These are phyloP conservation scores for Gavialis gangeticus DNA, from an alignment of 2,113 vertebrate species.

Conservation along the genomic window DNA sequence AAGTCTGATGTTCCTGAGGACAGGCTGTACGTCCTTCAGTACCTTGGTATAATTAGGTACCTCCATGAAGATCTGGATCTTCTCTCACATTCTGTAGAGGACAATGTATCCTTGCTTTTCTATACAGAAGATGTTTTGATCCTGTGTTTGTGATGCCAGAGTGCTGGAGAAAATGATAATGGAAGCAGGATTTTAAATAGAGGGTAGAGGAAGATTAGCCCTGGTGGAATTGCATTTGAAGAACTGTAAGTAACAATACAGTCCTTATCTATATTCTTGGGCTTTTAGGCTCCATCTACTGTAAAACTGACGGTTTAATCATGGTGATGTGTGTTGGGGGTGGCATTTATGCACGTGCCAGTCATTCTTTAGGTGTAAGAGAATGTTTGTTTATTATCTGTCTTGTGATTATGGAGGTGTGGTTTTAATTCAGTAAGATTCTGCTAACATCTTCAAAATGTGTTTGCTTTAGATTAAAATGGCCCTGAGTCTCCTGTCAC, in stretches of 20 bases:
- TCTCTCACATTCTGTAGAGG: rapidly evolving
- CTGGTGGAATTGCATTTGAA: neutral
- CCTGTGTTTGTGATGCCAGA: neutral
- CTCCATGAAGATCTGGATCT: neutral
- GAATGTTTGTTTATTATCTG: neutral
- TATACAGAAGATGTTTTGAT: neutral
- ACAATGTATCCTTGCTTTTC: neutral
- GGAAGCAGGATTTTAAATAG: conserved; percentile 14
- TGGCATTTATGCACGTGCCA: neutral
- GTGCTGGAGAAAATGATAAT: neutral
- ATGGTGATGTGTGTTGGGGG: neutral
- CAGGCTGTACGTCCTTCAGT: rapidly evolving
- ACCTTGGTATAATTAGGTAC: neutral
- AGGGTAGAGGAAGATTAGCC: neutral
- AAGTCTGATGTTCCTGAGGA: neutral
- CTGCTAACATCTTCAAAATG: neutral
- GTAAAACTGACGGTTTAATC: neutral
- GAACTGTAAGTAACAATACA: rapidly evolving
- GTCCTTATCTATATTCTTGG: neutral
- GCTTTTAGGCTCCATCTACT: neutral
- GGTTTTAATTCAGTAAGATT: neutral
- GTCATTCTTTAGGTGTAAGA: neutral
- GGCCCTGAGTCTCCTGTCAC: neutral
- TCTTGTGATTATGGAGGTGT: neutral
- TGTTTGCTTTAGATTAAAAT: neutral